phyloP scores from a whole-genome alignment of 2,888 invertebrate genomes.

The Rotaria socialis region DNA sequence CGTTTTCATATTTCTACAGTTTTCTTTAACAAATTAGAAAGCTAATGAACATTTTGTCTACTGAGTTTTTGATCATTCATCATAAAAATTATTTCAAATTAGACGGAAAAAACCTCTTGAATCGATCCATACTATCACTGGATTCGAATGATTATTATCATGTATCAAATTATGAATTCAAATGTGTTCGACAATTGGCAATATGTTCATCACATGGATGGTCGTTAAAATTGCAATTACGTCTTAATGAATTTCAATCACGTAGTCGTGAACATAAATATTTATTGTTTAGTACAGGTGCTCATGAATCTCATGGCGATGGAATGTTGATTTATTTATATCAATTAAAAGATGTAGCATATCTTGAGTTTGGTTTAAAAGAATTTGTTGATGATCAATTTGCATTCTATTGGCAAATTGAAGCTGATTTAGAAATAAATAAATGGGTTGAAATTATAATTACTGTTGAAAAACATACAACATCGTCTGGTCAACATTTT shows the following conservation, averaged over 20 bases:
- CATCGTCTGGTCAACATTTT: neutral
- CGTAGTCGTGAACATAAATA: neutral
- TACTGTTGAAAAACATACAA: neutral
- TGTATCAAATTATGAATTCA: neutral
- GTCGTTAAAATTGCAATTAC: neutral
- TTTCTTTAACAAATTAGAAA: no score
- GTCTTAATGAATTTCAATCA: neutral
- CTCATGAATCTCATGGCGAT: constrained; percentile 28
- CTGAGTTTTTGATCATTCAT: no score
- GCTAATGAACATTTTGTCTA: no score
- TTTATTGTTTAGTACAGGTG: constrained; percentile 19
- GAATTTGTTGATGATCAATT: constrained; percentile 13
- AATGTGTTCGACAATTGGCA: neutral
- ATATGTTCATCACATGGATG: constrained; percentile 15
- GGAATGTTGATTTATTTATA: neutral
- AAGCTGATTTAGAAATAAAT: constrained; percentile 5
- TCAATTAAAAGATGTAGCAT: neutral
- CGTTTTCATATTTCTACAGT: no score
- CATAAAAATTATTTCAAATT: no score
- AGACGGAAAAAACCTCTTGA: neutral
- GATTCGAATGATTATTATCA: neutral
- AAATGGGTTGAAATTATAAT: neutral
- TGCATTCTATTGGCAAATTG: constrained; percentile 8
- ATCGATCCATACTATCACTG: neutral
- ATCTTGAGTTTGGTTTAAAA: constrained; percentile 27